These are phyloP conservation scores for Brassicogethes aeneus DNA, from an alignment of 2,888 invertebrate species.

Conservation along the genomic window DNA sequence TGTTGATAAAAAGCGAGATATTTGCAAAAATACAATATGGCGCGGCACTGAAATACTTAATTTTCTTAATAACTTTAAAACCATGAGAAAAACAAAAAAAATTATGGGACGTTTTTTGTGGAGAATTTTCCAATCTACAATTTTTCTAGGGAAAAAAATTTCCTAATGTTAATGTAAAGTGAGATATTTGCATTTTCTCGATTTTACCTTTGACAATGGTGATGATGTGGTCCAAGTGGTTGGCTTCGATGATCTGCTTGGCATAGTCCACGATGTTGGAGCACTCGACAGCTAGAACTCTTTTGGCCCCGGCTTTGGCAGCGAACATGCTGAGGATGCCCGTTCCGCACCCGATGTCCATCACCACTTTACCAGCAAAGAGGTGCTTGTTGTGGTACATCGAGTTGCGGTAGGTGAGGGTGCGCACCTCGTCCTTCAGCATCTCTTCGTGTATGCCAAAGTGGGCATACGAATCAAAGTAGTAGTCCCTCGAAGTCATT, in stretches of 20 bases:
- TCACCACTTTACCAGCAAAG: constrained; percentile 83
- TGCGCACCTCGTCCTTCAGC: constrained; percentile 98
- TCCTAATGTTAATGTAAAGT: too few species aligned
- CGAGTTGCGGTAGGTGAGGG: constrained; percentile 95
- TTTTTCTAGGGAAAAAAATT: too few species aligned
- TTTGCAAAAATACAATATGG: too few species aligned
- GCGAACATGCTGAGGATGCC: constrained; percentile 99
- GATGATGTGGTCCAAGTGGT: constrained; percentile 68
- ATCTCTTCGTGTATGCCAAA: constrained; percentile 99
- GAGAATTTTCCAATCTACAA: too few species aligned
- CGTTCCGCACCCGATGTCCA: constrained; percentile 98
- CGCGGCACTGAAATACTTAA: too few species aligned
- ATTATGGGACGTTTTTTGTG: too few species aligned
- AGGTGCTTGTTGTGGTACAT: constrained; percentile 99
- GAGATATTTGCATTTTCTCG: constrained; percentile 68
- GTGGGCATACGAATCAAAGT: constrained; percentile 99
- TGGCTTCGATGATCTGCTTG: constrained; percentile 84
- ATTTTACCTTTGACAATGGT: constrained; percentile 78
- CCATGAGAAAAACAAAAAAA: too few species aligned
- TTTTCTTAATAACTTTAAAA: too few species aligned
- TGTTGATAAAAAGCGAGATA: too few species aligned
- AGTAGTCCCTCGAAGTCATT: constrained; percentile 99
- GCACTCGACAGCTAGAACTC: constrained; percentile 95
- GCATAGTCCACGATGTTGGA: constrained; percentile 98
- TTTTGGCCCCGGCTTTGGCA: constrained; percentile 93